These are phyloP conservation scores for Nyctereutes procyonoides DNA, from an alignment of 2,113 vertebrate species.

Conservation along the genomic window DNA sequence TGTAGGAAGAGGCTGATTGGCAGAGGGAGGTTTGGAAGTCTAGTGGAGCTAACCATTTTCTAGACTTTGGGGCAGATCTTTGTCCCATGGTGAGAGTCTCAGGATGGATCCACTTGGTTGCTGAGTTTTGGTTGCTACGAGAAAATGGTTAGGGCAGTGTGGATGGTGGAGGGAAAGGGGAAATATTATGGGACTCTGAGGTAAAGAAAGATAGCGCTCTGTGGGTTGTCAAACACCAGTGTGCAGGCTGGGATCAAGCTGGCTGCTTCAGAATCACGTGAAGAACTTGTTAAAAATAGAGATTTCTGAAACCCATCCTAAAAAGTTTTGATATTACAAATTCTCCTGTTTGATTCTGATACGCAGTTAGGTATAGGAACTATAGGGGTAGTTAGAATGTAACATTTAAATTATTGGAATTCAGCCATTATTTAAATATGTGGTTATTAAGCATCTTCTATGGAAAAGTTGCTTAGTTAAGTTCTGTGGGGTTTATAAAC, in stretches of 20 bases:
- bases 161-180: not conserved
- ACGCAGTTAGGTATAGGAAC: not conserved
- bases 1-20: not conserved
- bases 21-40: not conserved
- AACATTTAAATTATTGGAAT: not conserved
- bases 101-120: not conserved
- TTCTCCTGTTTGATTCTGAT: constrained; percentile 8
- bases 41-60: not conserved
- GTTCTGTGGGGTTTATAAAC: constrained; percentile 11
- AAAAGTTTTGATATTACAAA: constrained; percentile 23
- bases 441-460: not conserved
- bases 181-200: not conserved
- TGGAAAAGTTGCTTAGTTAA: not conserved
- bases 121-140: not conserved
- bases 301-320: constrained; percentile 8
- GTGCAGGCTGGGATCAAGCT: constrained; percentile 21
- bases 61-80: not conserved
- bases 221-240: constrained; percentile 13
- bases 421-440: not conserved
- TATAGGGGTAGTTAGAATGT: not conserved
- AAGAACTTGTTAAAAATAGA: constrained; percentile 65
- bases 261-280: constrained; percentile 42
- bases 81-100: not conserved
- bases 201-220: not conserved
- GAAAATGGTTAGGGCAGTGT: not conserved